These are phyloP conservation scores for Acleris cristana DNA, from an alignment of 2,888 invertebrate species.

Conservation along the genomic window DNA sequence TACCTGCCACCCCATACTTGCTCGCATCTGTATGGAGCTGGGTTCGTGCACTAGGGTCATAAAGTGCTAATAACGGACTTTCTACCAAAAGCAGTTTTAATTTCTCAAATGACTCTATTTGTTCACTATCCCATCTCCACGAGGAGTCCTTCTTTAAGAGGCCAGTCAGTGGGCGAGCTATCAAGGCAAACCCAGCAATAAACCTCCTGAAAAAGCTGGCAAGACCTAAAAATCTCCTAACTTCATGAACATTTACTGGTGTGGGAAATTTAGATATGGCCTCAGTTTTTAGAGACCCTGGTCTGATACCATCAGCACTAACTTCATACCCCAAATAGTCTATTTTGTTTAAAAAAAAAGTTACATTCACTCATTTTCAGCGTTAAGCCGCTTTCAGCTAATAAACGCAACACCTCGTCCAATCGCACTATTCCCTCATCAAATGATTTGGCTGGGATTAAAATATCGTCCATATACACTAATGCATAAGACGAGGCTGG, in stretches of 20 bases:
- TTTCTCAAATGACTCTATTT: background rate
- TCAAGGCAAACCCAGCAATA: too few species aligned
- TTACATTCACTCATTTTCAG: too few species aligned
- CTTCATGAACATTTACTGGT: background rate
- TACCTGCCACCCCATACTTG: too few species aligned
- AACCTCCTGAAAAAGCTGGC: too few species aligned
- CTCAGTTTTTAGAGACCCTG: background rate
- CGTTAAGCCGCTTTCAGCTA: background rate
- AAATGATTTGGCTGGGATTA: background rate
- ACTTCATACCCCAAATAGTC: background rate
- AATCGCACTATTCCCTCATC: background rate
- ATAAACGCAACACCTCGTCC: background rate
- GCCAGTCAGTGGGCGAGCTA: too few species aligned
- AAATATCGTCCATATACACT: background rate
- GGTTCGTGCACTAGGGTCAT: background rate
- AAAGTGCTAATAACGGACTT: background rate
- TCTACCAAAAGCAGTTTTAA: background rate
- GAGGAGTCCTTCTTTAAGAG: background rate
- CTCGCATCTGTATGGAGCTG: too few species aligned
- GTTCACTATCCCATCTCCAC: background rate
- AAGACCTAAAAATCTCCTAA: background rate
- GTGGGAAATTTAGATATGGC: background rate
- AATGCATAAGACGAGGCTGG: too few species aligned
- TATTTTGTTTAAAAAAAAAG: too few species aligned
- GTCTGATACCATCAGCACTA: background rate